Conservation (phyloP, 2,797 vertebrate species). For the Anisognathus igniventris region DNA sequence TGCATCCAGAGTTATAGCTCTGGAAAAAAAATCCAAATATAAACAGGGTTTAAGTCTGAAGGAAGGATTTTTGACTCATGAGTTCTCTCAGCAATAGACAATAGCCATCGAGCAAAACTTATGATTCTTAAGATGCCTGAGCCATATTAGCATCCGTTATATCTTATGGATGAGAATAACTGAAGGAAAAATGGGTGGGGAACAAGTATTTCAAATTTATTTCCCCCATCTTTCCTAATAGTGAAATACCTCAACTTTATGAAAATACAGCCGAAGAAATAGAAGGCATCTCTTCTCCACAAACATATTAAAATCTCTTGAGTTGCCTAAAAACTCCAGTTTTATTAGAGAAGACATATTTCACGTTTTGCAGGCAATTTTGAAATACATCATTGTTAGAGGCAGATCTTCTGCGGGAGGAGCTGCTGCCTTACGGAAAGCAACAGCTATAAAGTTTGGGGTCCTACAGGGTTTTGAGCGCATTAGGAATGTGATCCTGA, state of each 20-base stretch:
- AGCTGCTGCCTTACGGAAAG: slow-evolving; percentile 39
- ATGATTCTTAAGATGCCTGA: neutral
- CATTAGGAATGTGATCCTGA: slow-evolving; percentile 14
- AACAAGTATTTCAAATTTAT: slow-evolving; percentile 61
- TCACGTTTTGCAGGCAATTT: slow-evolving; percentile 26
- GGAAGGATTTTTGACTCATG: slow-evolving; percentile 41
- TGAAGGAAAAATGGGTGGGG: slow-evolving; percentile 33
- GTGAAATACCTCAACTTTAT: slow-evolving; percentile 56
- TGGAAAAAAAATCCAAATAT: neutral
- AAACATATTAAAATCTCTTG: slow-evolving; percentile 37
- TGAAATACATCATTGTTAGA: slow-evolving; percentile 23
- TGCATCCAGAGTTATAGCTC: slow-evolving; percentile 53
- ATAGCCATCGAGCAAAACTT: neutral
- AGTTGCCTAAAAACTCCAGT: slow-evolving; percentile 7
- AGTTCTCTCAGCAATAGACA: slow-evolving; percentile 7
- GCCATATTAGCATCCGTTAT: slow-evolving; percentile 33
- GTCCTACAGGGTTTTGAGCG: slow-evolving; percentile 45
- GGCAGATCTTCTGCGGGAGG: slow-evolving; percentile 33
- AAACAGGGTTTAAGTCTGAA: slow-evolving; percentile 18
- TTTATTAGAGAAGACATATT: slow-evolving; percentile 18
- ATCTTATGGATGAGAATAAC: slow-evolving; percentile 16
- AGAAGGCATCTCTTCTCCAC: slow-evolving; percentile 20
- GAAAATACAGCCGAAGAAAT: slow-evolving; percentile 39
- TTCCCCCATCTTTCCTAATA: slow-evolving; percentile 52
- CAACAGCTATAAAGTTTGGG: slow-evolving; percentile 60